phyloP scores from a whole-genome alignment of 1,140 invertebrate species.

The Harlomillsia oculata region DNA sequence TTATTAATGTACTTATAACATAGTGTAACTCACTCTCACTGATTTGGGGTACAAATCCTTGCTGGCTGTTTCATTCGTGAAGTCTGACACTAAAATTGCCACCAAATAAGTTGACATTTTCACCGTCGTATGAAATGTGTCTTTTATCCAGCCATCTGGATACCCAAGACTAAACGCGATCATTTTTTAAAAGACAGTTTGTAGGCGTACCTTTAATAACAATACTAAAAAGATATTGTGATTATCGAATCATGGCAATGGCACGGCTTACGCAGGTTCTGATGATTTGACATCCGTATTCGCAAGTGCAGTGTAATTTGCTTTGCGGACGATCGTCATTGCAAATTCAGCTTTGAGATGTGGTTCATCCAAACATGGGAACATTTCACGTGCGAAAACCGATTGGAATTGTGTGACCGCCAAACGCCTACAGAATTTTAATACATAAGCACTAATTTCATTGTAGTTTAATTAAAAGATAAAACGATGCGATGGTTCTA shows the following conservation, averaged over 20 bases:
- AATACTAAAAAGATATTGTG: neutral
- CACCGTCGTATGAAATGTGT: conserved; percentile 8
- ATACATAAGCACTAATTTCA: too few species aligned
- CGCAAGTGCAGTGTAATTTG: conserved; percentile 44
- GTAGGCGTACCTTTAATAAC: neutral
- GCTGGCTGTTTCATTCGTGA: conserved; percentile 6
- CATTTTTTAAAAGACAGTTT: neutral
- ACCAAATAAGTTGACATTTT: conserved; percentile 20
- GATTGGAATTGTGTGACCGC: conserved; percentile 13
- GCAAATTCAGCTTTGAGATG: conserved; percentile 63
- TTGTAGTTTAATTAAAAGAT: too few species aligned
- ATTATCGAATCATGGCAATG: neutral
- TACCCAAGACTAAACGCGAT: too few species aligned
- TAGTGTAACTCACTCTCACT: too few species aligned
- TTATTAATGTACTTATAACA: too few species aligned
- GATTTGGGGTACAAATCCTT: too few species aligned
- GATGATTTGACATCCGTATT: conserved; percentile 36
- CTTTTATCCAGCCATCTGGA: conserved; percentile 24
- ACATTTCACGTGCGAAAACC: conserved; percentile 57
- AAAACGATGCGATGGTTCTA: too few species aligned
- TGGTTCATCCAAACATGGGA: conserved; percentile 90
- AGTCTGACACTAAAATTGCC: conserved; percentile 26
- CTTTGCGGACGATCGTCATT: conserved; percentile 47
- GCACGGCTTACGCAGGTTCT: conserved; percentile 3
- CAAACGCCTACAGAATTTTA: too few species aligned